Evolutionary conservation across 2,888 invertebrate genomes (phyloP).

Genomic region (Aporophyla lueneburgensis): DNA sequence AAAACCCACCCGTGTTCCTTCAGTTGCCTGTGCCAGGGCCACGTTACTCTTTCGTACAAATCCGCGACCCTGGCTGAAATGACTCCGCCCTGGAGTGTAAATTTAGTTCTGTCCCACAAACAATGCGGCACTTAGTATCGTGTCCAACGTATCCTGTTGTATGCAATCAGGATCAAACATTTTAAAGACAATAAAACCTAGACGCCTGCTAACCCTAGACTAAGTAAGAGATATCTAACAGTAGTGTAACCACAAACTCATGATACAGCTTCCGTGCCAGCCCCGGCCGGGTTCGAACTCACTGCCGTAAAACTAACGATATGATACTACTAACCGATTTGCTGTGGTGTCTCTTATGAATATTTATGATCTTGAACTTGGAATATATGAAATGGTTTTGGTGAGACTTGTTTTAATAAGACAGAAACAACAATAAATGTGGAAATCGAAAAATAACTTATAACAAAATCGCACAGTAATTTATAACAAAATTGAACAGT

Average conservation of each 20-base stretch:
- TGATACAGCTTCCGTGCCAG: constrained; percentile 38
- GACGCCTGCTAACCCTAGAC: constrained; percentile 43
- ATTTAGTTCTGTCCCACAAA: too few relatives aligned
- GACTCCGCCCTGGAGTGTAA: too few relatives aligned
- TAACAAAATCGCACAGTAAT: neutral
- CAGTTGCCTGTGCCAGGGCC: too few relatives aligned
- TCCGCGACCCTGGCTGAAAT: too few relatives aligned
- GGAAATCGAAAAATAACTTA: neutral
- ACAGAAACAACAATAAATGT: too few relatives aligned
- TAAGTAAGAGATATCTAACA: constrained; percentile 45
- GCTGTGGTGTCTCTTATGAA: neutral
- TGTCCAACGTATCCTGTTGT: too few relatives aligned
- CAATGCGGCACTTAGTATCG: too few relatives aligned
- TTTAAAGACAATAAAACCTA: neutral
- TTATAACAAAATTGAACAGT: neutral
- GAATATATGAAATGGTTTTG: neutral
- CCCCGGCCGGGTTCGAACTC: constrained; percentile 43
- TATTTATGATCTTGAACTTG: neutral
- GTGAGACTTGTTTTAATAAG: neutral
- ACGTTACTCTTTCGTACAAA: too few relatives aligned
- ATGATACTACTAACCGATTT: constrained; percentile 23
- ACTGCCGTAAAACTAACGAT: constrained; percentile 30
- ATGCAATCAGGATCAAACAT: too few relatives aligned
- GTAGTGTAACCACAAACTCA: constrained; percentile 54
- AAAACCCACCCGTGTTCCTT: too few relatives aligned